phyloP scores from a whole-genome alignment of 1,140 invertebrate genomes.

The Adoxophyes honmai region DNA sequence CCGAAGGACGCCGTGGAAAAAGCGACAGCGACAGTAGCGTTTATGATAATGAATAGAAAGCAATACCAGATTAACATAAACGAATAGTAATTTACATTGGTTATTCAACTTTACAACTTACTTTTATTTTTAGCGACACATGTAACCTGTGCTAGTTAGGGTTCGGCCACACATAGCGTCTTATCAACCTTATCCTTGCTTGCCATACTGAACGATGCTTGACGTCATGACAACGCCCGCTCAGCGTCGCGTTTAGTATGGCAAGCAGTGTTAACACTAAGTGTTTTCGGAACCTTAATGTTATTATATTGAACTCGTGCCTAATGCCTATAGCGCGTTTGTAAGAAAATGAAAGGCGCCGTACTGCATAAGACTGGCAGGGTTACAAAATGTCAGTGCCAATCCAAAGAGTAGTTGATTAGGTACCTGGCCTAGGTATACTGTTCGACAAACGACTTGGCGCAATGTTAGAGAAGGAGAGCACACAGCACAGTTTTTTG shows the following conservation, averaged over 20 bases:
- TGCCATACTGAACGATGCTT: no score
- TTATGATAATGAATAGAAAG: conserved; percentile 12
- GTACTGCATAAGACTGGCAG: conserved; percentile 16
- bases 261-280: no score
- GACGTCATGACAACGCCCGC: no score
- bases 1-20: not conserved
- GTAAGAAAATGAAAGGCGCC: conserved; percentile 13
- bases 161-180: no score
- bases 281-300: no score
- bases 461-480: no score
- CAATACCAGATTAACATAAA: not conserved
- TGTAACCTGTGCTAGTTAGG: not conserved
- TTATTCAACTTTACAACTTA: conserved; percentile 2
- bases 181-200: no score
- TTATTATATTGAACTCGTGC: conserved; percentile 17
- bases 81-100: not conserved
- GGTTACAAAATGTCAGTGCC: conserved; percentile 31
- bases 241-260: no score
- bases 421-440: not conserved
- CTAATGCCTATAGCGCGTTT: conserved; percentile 22
- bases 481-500: no score
- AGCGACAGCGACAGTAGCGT: not conserved
- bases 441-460: no score
- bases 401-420: conserved; percentile 2
- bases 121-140: conserved; percentile 1